Base-by-base conservation (phyloP, 2,113 vertebrate genomes). In the Sebastes schlegelii region DNA sequence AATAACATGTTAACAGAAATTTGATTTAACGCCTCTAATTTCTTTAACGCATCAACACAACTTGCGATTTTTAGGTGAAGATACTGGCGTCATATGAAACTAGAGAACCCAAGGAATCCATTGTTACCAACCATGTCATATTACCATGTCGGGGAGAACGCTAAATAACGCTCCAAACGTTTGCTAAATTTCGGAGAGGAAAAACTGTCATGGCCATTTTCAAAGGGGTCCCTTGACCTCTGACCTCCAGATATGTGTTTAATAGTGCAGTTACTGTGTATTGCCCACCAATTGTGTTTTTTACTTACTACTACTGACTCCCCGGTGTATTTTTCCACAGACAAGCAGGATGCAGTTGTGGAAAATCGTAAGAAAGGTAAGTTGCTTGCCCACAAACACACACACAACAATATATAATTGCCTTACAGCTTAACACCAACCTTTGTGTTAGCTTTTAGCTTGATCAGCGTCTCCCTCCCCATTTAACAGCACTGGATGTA, bases 301-400 rank as follows among this genome's bases (percentile, higher is more conserved):
- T 73, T 62, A 63, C 9, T 40, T 4, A 13, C 17, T 14, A 17
- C 46, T 14, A 4, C 19, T 74, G 21, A 77, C 23, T 82, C 77
- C 86, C 74, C 76, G 68, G 40, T 67, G 89, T 71, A 85, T 74
- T 77, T 94, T 91, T 89, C n/a, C 73, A 84, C 93, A 99, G 98
- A 95, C 95, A 99, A 99, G 91, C 97, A 99, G 95, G 98, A 99
- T 85, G 97, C 96, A 88, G 93, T 97, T 88, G 94, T 96, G 92
- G 98, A 99, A 95, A 99, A 98, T 91, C 96, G 97, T 79, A 99
- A 99, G 92, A 99, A 99, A 98, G 98, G 98, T 99, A 95, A 97
- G 93, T 86, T 80, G 13, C 66, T 65, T 43, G 4, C 63, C 4
- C 17, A 21, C 48, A 26, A 46, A 26, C 21, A 49, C 62, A 52